These are phyloP conservation scores for Papilio protenor DNA, from an alignment of 2,888 invertebrate genomes.

Conservation along the genomic window DNA sequence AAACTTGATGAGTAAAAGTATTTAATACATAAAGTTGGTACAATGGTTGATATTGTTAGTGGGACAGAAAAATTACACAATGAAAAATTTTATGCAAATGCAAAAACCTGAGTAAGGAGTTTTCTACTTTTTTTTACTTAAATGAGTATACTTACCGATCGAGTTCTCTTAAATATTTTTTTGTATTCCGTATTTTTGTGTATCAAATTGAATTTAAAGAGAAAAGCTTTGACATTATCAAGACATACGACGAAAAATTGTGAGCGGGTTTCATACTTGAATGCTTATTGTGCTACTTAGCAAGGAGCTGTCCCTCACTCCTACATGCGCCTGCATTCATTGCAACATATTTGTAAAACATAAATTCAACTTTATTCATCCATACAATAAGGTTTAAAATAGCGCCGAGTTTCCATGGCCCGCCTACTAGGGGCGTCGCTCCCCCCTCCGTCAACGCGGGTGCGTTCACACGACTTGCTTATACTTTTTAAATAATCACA, in stretches of 20 bases:
- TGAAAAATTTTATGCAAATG: too few species aligned
- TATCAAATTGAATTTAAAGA: not conserved
- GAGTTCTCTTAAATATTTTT: too few species aligned
- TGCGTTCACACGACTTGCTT: slow-evolving; percentile 67
- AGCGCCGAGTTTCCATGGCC: slow-evolving; percentile 57
- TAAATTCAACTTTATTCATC: slow-evolving; percentile 48
- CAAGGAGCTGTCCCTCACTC: slow-evolving; percentile 71
- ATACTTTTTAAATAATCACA: slow-evolving; percentile 80
- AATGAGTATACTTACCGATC: too few species aligned
- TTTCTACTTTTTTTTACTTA: too few species aligned
- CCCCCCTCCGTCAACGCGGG: slow-evolving; percentile 67
- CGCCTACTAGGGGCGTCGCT: slow-evolving; percentile 81
- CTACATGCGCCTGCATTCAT: slow-evolving; percentile 72
- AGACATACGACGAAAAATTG: slow-evolving; percentile 65
- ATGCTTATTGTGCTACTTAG: slow-evolving; percentile 71
- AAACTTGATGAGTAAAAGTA: too few species aligned
- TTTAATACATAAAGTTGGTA: too few species aligned
- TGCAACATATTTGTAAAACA: slow-evolving; percentile 57
- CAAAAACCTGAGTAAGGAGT: too few species aligned
- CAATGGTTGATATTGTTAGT: too few species aligned
- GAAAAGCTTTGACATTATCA: slow-evolving; percentile 49
- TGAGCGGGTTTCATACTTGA: slow-evolving; percentile 66
- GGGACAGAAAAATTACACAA: too few species aligned
- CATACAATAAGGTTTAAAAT: slow-evolving; percentile 54
- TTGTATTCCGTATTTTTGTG: not conserved